Conservation (phyloP, 2,113 vertebrate species). For the Etia nguti region DNA sequence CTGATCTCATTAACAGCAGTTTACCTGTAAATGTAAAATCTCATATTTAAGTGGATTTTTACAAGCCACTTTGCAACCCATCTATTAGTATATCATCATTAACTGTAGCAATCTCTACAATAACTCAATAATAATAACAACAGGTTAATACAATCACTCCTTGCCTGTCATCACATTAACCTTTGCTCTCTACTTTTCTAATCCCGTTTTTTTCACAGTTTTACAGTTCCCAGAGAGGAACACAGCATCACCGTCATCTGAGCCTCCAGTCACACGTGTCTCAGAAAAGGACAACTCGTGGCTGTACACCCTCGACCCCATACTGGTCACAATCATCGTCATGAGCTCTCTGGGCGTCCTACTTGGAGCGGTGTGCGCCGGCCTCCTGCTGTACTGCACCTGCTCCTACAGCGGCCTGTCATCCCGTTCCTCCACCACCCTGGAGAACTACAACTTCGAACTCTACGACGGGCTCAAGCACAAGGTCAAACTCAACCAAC, state of each 20-base stretch:
- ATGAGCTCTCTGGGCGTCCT: constrained; percentile 96
- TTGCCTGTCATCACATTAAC: background rate
- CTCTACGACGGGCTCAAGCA: constrained; percentile 98
- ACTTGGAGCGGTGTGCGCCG: constrained; percentile 89
- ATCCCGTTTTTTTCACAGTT: constrained; percentile 1
- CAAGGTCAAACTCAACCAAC: constrained; percentile 98
- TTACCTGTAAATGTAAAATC: background rate
- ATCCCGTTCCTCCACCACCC: constrained; percentile 90
- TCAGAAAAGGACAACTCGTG: constrained; percentile 90
- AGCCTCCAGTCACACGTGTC: constrained; percentile 65
- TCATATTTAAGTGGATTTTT: rapidly evolving
- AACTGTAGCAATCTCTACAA: background rate
- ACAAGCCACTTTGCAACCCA: background rate
- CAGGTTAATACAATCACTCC: background rate
- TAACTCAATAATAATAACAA: background rate
- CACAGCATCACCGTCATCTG: constrained; percentile 46
- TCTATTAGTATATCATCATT: background rate
- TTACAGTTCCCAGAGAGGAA: constrained; percentile 56
- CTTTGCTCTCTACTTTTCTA: background rate
- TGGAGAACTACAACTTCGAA: constrained; percentile 99
- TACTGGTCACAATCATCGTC: constrained; percentile 97
- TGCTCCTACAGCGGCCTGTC: constrained; percentile 92
- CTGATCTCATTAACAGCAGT: background rate
- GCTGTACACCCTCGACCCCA: constrained; percentile 94
- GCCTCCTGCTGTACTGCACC: constrained; percentile 95